Conservation (phyloP, 2,888 invertebrate species). For the Noctua comes region DNA sequence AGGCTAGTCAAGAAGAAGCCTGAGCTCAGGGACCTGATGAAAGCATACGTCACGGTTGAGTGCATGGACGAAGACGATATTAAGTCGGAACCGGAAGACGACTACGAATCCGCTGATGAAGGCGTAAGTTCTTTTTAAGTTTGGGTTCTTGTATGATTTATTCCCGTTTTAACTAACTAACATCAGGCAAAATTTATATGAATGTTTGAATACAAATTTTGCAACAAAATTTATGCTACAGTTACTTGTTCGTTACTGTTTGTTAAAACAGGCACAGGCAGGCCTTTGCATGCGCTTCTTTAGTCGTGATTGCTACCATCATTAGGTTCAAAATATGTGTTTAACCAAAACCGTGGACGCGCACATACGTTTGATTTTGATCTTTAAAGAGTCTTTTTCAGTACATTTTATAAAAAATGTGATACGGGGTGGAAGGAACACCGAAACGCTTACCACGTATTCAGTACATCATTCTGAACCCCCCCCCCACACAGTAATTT, state of each 20-base stretch:
- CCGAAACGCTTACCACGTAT: too few relatives aligned
- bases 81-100: conserved; percentile 83
- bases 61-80: conserved; percentile 74
- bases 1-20: conserved; percentile 75
- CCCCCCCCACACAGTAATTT: too few relatives aligned
- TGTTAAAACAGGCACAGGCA: too few relatives aligned
- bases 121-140: conserved; percentile 74
- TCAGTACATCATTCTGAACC: too few relatives aligned
- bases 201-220: background rate
- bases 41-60: conserved; percentile 40
- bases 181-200: background rate
- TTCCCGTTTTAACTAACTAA: background rate
- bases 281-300: background rate
- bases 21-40: conserved; percentile 65
- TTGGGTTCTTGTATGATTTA: background rate
- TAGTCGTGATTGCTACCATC: background rate
- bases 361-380: background rate
- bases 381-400: background rate
- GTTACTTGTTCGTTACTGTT: background rate
- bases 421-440: too few relatives aligned
- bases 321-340: conserved; percentile 4
- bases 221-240: background rate
- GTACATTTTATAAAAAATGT: background rate
- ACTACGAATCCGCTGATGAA: conserved; percentile 87
- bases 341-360: background rate